Base-by-base conservation (phyloP, 1,140 invertebrate species). In the Ladona fulva region DNA sequence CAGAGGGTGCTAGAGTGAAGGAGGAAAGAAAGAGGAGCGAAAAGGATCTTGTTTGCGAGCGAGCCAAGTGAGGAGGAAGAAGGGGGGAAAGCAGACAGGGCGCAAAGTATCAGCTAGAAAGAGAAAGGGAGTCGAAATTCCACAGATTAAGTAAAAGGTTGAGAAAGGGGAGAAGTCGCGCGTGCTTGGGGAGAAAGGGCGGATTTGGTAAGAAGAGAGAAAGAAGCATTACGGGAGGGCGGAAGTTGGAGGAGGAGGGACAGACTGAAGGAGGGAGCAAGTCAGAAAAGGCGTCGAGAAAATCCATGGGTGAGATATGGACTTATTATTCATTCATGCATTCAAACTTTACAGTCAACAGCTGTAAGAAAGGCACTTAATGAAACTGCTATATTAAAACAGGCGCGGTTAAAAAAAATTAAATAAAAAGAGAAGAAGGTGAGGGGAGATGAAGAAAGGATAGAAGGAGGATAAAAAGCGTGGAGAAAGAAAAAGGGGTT, bases 341-440 rank as follows among this genome's bases (percentile, higher is more conserved):
- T 76, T 76, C 75, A 76, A 76, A 66, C 75, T 76, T 76, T 75
- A 44, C 74, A 42, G 37, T 25, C 74, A 59, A 78, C 73, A 75
- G 77, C 74, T 78, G 76, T 77, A 77, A 73, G 76, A 76, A 76
- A 25, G 44, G 25, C 76, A 77, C 37, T 77, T 77, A 77, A 77
- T 77, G 76, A 77, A 77, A 77, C 42, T 59, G 76, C 76, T 52
- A 77, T 77, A 77, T 77, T 52, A 77, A 77, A 77, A 66, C 52
- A 66, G 52, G n/a, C 52, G 44, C 44, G 44, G 44, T 52, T 66
- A 19, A 66, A 16, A 22, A 66, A 66, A 6, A 12, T 19, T 10
- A 19, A 19, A 19, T 10, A 52, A 66, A 66, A 66, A 66, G 14
- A 5, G 52, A 66, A 19, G n/a, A 22, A 3, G 52, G n/a, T 66